Percentiles rank a stretch among this genome's conserved stretches.
Evolutionary conservation across 2,113 vertebrate genomes (phyloP).

Genomic region (Lepus americanus): DNA sequence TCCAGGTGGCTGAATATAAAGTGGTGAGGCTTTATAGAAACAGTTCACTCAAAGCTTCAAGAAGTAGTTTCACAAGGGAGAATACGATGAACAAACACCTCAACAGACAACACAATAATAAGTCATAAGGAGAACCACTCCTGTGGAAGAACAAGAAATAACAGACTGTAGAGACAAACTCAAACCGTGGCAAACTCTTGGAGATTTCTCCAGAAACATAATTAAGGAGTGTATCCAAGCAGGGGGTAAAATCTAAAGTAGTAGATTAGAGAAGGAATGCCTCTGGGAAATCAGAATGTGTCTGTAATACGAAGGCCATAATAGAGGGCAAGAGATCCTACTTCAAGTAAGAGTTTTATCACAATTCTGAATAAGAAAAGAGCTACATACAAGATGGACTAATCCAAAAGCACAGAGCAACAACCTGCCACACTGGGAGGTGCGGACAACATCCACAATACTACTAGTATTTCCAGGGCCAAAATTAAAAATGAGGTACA

Average conservation of each 20-base stretch:
- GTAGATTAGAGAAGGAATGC: not conserved
- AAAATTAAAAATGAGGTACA: not conserved
- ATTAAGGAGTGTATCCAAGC: not conserved
- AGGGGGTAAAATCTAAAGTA: not conserved
- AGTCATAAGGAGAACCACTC: no score
- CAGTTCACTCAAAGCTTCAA: no score
- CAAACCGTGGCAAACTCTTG: no score
- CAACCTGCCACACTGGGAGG: not conserved
- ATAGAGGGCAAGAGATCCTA: no score
- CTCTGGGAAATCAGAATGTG: not conserved
- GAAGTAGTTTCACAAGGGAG: no score
- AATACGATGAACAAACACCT: no score
- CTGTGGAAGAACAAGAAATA: no score
- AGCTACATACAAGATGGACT: not conserved
- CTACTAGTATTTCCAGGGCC: not conserved
- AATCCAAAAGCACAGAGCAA: not conserved
- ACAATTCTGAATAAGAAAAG: not conserved
- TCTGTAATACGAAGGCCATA: not conserved
- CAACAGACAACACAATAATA: no score
- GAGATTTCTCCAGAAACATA: conserved; percentile 1
- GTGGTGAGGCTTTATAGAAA: no score
- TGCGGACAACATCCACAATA: not conserved
- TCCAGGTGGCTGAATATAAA: no score
- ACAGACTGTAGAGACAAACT: no score
- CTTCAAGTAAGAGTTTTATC: not conserved